Conservation (phyloP, 1,140 invertebrate genomes). For the Trigoniulus corallinus region DNA sequence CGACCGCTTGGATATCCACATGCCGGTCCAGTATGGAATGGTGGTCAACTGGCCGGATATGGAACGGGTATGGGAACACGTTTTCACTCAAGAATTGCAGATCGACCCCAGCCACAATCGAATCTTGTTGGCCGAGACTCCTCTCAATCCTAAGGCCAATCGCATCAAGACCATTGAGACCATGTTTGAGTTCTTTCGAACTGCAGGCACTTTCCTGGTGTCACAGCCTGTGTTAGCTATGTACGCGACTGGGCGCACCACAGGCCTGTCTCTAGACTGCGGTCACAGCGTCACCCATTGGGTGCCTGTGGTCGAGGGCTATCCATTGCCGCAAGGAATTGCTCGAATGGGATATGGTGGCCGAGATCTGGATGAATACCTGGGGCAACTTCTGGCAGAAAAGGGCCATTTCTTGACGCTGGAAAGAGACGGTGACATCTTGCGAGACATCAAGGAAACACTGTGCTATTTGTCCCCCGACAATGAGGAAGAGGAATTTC, state of each 20-base stretch:
- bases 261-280: slow-evolving; percentile 22
- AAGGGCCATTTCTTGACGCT: slow-evolving; percentile 21
- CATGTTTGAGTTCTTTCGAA: slow-evolving; percentile 25
- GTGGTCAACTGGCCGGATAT: slow-evolving; percentile 17
- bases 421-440: slow-evolving; percentile 28
- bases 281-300: slow-evolving; percentile 24
- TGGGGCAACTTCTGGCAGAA: slow-evolving; percentile 17
- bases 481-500: slow-evolving; percentile 35
- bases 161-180: slow-evolving; percentile 20
- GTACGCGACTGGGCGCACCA: slow-evolving; percentile 24
- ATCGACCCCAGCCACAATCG: slow-evolving; percentile 28
- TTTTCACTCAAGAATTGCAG: slow-evolving; percentile 19
- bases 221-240: slow-evolving; percentile 24
- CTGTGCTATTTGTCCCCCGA: slow-evolving; percentile 28
- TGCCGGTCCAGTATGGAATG: too few species aligned
- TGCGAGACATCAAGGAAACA: slow-evolving; percentile 30
- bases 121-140: slow-evolving; percentile 24
- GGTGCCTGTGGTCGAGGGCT: slow-evolving; percentile 20
- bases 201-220: slow-evolving; percentile 29
- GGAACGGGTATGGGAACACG: slow-evolving; percentile 17
- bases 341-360: slow-evolving; percentile 19
- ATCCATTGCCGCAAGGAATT: slow-evolving; percentile 18
- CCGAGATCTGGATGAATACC: slow-evolving; percentile 18
- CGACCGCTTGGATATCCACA: too few species aligned
- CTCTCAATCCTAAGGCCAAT: slow-evolving; percentile 27